phyloP scores from a whole-genome alignment of 2,797 vertebrate genomes.

The Cirrhinus mrigala region DNA sequence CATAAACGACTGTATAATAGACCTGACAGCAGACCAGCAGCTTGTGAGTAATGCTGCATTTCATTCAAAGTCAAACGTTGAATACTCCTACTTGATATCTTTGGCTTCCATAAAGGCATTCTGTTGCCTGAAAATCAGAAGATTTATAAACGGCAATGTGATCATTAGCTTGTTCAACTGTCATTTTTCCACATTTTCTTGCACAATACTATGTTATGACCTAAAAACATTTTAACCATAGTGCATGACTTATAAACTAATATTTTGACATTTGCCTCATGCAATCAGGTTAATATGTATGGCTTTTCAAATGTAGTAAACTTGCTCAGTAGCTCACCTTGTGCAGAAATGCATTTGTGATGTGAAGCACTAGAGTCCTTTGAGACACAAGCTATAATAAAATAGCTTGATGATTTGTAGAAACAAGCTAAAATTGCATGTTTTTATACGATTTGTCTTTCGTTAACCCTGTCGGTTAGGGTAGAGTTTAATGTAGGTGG shows the following conservation, averaged over 20 bases:
- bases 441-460: background rate
- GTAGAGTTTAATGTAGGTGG: background rate
- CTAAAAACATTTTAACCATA: background rate
- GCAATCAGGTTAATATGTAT: background rate
- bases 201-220: background rate
- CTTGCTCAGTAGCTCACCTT: background rate
- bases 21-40: background rate
- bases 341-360: background rate
- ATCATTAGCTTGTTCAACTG: too few relatives aligned
- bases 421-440: background rate
- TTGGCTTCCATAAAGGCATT: background rate
- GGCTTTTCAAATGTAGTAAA: background rate
- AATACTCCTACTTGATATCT: constrained; percentile 13
- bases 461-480: background rate
- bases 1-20: background rate
- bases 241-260: background rate
- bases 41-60: constrained; percentile 13
- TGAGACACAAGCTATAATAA: background rate
- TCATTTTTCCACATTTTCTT: background rate
- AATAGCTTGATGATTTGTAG: background rate
- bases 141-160: background rate
- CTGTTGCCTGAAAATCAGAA: background rate
- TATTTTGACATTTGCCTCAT: background rate
- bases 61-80: background rate
- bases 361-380: background rate